Percentiles rank a stretch among this genome's conserved stretches.
These are phyloP conservation scores for Phycodurus eques DNA, from an alignment of 2,113 vertebrate species.

Conservation along the genomic window DNA sequence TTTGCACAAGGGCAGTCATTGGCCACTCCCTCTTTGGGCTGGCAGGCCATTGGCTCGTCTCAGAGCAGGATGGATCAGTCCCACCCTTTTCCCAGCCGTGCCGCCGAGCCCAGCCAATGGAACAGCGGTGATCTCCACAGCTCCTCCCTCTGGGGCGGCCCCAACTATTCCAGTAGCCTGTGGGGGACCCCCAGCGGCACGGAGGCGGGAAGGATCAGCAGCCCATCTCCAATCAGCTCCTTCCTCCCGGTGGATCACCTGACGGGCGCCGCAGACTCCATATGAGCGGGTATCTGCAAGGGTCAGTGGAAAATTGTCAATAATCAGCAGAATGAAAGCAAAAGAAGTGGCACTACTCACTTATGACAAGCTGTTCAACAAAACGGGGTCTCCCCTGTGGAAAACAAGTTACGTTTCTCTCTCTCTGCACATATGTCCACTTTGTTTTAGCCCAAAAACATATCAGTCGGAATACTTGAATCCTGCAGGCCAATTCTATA, in stretches of 20 bases:
- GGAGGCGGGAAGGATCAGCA: conserved; percentile 87
- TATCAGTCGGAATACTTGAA: conserved; percentile 99
- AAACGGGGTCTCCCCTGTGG: conserved; percentile 87
- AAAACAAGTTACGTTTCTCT: conserved; percentile 87
- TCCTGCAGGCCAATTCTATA: conserved; percentile 99
- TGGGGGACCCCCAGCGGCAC: conserved; percentile 87
- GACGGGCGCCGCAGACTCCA: conserved; percentile 89
- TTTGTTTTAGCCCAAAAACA: conserved; percentile 99
- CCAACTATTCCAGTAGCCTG: conserved; percentile 96
- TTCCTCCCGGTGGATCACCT: conserved; percentile 99
- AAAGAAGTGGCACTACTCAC: conserved; percentile 82
- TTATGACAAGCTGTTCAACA: conserved; percentile 77
- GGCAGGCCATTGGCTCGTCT: conserved; percentile 91
- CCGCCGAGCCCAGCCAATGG: conserved; percentile 92
- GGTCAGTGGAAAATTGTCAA: conserved; percentile 74
- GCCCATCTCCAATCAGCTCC: conserved; percentile 91
- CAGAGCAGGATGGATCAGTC: conserved; percentile 91
- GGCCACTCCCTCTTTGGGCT: conserved; percentile 88
- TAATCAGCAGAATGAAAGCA: conserved; percentile 61
- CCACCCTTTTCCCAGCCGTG: conserved; percentile 87
- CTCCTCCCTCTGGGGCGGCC: conserved; percentile 95
- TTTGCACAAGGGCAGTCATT: conserved; percentile 99
- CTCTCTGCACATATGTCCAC: conserved; percentile 97
- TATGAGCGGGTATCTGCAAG: conserved; percentile 76
- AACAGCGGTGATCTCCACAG: conserved; percentile 91